Conservation (phyloP, 2,888 invertebrate genomes). For the Lamellibrachia satsuma region DNA sequence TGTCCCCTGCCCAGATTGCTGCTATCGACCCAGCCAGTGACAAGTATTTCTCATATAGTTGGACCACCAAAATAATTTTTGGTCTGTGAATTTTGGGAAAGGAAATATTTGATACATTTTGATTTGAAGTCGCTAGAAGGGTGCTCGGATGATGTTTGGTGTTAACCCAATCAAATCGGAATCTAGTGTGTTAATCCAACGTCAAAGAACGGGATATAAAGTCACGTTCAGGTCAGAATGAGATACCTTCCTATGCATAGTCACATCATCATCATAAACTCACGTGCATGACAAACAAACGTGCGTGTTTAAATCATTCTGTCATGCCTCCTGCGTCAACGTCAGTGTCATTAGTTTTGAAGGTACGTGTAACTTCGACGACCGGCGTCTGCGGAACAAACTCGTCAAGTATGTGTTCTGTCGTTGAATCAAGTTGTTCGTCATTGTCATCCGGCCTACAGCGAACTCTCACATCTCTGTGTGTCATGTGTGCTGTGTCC, state of each 20-base stretch:
- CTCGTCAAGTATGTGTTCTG: neutral
- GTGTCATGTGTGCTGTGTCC: neutral
- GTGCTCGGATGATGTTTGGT: neutral
- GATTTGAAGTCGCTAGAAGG: neutral
- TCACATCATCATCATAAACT: neutral
- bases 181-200: neutral
- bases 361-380: neutral
- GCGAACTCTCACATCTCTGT: neutral
- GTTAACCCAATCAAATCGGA: neutral
- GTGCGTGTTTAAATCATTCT: neutral
- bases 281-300: neutral
- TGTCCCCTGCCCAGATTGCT: too few species aligned
- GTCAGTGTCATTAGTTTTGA: conserved; percentile 12
- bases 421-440: neutral
- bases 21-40: too few species aligned
- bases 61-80: neutral
- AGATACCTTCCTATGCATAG: neutral
- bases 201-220: neutral
- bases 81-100: neutral
- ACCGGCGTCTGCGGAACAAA: neutral
- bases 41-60: too few species aligned
- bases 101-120: too few species aligned
- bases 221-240: neutral
- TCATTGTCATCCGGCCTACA: neutral
- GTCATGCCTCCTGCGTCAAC: neutral